These are phyloP conservation scores for Vulpes lagopus DNA, from an alignment of 2,113 vertebrate species.

Conservation along the genomic window DNA sequence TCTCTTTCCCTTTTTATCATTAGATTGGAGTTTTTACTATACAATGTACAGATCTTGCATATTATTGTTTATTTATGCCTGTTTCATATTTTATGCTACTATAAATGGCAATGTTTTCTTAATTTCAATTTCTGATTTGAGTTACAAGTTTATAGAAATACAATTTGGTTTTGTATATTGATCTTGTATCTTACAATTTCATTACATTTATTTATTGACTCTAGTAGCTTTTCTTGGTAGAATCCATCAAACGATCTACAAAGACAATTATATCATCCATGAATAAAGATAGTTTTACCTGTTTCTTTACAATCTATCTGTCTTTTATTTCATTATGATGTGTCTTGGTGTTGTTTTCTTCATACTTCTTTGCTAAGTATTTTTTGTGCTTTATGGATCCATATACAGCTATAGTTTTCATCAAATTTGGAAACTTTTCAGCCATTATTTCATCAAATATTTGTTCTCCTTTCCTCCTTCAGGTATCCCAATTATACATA, in stretches of 20 bases:
- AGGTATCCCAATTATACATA: neutral
- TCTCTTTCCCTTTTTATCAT: neutral
- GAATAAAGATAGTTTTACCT: neutral
- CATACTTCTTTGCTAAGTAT: neutral
- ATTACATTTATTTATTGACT: conserved; percentile 3
- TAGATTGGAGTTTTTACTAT: neutral
- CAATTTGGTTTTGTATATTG: neutral
- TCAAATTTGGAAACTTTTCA: neutral
- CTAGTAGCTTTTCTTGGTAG: neutral
- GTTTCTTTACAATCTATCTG: neutral
- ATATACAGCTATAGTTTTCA: neutral
- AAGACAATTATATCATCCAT: neutral
- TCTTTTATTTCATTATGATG: neutral
- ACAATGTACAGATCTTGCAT: neutral
- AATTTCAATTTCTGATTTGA: neutral
- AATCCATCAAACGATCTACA: neutral
- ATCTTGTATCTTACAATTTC: neutral
- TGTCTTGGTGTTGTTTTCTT: neutral
- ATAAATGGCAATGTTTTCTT: neutral
- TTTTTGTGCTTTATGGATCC: neutral
- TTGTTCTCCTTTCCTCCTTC: neutral
- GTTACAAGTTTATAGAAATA: neutral
- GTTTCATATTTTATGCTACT: neutral
- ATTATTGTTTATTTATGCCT: neutral
- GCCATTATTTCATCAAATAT: neutral